phyloP scores from a whole-genome alignment of 2,113 vertebrate species.

The Rissa tridactyla region DNA sequence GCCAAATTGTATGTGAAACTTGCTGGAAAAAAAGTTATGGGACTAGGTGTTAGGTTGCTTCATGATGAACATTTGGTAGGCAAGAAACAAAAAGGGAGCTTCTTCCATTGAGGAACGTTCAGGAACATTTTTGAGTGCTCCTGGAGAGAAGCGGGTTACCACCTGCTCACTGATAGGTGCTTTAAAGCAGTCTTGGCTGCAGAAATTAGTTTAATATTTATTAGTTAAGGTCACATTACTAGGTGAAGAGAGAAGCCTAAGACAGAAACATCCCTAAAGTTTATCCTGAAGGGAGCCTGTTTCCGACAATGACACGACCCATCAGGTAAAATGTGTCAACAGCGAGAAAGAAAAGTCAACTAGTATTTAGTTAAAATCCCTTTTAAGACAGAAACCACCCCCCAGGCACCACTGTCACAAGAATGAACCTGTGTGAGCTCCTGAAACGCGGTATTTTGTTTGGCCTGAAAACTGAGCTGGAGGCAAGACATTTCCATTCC shows the following conservation, averaged over 20 bases:
- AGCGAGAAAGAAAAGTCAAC: not conserved
- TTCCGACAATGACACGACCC: not conserved
- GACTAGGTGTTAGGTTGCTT: not conserved
- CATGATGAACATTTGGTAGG: not conserved
- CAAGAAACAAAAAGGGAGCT: not conserved
- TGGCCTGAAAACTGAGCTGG: not conserved
- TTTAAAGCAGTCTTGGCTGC: not conserved
- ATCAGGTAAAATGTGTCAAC: not conserved
- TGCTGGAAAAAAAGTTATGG: not conserved
- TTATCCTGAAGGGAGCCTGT: not conserved
- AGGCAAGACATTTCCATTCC: not conserved
- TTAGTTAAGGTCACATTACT: not conserved
- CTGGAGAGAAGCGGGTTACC: not conserved
- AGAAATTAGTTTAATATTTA: not conserved
- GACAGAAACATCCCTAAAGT: not conserved
- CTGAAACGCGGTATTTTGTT: rapidly evolving
- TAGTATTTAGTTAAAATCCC: not conserved
- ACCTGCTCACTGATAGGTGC: not conserved
- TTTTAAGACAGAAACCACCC: not conserved
- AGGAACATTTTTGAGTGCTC: not conserved
- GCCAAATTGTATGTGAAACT: not conserved
- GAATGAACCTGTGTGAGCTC: not conserved
- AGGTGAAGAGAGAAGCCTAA: not conserved
- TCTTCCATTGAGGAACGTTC: not conserved
- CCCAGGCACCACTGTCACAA: not conserved